A percentile compares a stretch with the other conserved stretches of the same genome.
Evolutionary conservation across 2,797 vertebrate genomes (phyloP).

Genomic region (Sciaenops ocellatus): DNA sequence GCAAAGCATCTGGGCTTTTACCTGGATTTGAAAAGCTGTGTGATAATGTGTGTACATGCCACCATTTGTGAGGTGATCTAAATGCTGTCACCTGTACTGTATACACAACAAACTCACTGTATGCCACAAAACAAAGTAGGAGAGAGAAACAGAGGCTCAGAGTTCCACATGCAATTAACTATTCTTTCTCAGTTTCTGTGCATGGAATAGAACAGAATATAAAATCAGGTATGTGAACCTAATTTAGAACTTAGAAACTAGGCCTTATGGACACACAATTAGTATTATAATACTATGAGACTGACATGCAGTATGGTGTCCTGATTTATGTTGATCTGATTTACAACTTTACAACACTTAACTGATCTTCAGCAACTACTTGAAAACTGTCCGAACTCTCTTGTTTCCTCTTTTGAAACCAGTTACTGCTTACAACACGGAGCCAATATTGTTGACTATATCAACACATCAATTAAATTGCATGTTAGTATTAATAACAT

Average conservation of each 20-base stretch:
- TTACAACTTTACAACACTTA: constrained; percentile 1
- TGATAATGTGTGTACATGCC: constrained; percentile 12
- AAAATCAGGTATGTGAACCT: not conserved
- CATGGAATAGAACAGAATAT: not conserved
- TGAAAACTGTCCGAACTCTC: not conserved
- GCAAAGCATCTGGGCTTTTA: constrained; percentile 16
- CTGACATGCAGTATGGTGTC: not conserved
- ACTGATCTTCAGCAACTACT: not conserved
- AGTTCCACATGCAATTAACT: not conserved
- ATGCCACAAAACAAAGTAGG: constrained; percentile 53
- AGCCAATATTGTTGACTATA: constrained; percentile 14
- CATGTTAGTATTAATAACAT: constrained; percentile 13
- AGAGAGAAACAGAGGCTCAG: constrained; percentile 7
- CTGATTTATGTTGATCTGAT: not conserved
- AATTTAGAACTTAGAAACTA: not conserved
- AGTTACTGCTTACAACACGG: constrained; percentile 11
- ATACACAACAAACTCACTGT: constrained; percentile 71
- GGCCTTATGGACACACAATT: too few species aligned
- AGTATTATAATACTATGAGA: not conserved
- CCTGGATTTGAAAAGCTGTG: constrained; percentile 22
- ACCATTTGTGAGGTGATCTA: constrained; percentile 11
- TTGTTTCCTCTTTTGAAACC: not conserved
- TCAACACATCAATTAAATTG: not conserved
- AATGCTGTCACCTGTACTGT: constrained; percentile 43
- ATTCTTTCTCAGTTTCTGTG: constrained; percentile 5